Base-by-base conservation (phyloP, 2,797 vertebrate genomes). In the Serranus cabrilla region DNA sequence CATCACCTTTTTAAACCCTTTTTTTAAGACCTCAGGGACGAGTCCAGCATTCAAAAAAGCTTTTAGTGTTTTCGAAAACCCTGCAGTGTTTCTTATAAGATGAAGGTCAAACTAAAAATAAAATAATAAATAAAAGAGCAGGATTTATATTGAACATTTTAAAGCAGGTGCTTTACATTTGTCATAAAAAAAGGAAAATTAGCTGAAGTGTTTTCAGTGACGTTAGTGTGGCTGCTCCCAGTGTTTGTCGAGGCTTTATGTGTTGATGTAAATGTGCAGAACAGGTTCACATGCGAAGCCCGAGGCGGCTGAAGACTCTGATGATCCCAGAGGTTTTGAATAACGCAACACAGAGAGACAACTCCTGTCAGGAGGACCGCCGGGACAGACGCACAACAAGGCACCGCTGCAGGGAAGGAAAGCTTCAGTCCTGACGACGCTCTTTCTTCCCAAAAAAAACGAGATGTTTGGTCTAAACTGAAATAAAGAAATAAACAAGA, bases 291-390 rank as follows among this genome's bases (percentile, higher is more conserved):
- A 3, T 58, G 16, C 52, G 59, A 56, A 20, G 66, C 60, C 75
- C 0, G 62, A 37, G 72, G 77, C 74, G 25, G 65, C 51, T 7
- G 64, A 17, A 62, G 75, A 68, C 75, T 67, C 23, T 0, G 54
- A 62, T 7, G 59, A 69, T 78, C 76, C 81, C 79, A 0, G 18
- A 84, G 83, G 81, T 75, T 81, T 76, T 68, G 18, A 81, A 75
- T 74, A 72, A 79, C 25, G 37, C 71, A 69, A 27, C 71, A 37
- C 40, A 11, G 80, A 63, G 21, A 25, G 69, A 85, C 42, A 63
- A 34, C 11, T 71, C 57, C 66, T 66, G 80, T 78, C 86, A 87
- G 86, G 72, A 54, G 23, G 43, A 68, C 43, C 55, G 7, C 56
- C 0, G 80, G 72, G 82, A 78, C 43, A 0, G 14, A 59, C 25